Evolutionary conservation across 2,797 vertebrate genomes (phyloP).

Genomic region (Phalanger gymnotis): DNA sequence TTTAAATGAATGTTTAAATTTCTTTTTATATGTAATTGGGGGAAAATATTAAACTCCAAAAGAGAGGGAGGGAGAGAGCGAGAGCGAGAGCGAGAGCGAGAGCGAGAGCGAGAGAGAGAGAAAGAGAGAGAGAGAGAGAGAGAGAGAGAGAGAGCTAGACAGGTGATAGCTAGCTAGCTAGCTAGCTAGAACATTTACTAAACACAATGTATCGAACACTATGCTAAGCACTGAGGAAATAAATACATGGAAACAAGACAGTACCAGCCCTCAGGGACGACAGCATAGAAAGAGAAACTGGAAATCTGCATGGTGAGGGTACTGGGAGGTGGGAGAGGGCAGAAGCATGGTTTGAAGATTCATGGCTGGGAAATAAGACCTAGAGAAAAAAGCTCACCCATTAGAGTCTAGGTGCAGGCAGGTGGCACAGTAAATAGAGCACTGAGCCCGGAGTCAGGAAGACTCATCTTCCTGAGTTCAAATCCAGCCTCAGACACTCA

Average conservation of each 20-base stretch:
- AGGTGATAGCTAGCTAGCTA: no score
- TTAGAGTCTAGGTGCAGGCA: neutral
- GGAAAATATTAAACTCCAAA: neutral
- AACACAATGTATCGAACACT: neutral
- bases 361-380: neutral
- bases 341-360: neutral
- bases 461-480: neutral
- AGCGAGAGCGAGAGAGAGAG: no score
- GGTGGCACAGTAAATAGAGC: no score
- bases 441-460: neutral
- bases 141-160: no score
- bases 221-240: neutral
- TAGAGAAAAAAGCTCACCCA: neutral
- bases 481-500: neutral
- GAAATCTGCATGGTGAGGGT: neutral
- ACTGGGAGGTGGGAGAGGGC: no score
- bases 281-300: neutral
- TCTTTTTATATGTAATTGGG: neutral
- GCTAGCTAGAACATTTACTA: neutral
- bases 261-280: neutral
- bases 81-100: no score
- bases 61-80: neutral
- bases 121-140: no score
- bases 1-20: neutral
- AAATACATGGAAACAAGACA: neutral